phyloP scores from a whole-genome alignment of 35 echinoderm and acorn worm genomes.

The Nesometra sesokonis region DNA sequence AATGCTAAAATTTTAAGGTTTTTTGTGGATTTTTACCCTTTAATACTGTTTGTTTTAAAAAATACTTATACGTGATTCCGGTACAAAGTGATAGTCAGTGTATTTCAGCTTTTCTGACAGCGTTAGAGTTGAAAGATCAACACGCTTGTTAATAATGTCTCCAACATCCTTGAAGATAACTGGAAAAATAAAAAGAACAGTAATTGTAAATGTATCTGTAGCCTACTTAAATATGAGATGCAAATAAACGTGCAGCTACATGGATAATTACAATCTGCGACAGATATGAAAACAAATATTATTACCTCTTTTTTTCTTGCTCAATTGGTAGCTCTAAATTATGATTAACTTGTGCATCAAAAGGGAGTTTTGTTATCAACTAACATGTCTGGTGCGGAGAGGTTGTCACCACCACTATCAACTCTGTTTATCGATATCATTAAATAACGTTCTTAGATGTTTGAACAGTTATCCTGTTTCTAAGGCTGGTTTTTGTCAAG shows the following conservation, averaged over 20 bases:
- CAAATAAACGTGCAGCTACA: neutral
- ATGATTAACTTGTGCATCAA: neutral
- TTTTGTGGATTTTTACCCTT: neutral
- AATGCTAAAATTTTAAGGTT: neutral
- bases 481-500: too few relatives aligned
- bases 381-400: neutral
- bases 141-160: neutral
- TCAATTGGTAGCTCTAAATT: neutral
- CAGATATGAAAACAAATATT: neutral
- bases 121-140: neutral
- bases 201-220: neutral
- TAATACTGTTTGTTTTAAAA: neutral
- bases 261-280: neutral
- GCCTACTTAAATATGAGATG: neutral
- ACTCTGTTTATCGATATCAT: neutral
- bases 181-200: neutral
- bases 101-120: neutral
- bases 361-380: neutral
- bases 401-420: neutral
- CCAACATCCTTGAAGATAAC: neutral
- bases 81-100: neutral
- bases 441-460: too few relatives aligned
- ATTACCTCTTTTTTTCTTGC: neutral
- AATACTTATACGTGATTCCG: neutral
- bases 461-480: too few relatives aligned